Evolutionary conservation across 2,113 vertebrate genomes (phyloP).

Genomic region (Ailuropoda melanoleuca): DNA sequence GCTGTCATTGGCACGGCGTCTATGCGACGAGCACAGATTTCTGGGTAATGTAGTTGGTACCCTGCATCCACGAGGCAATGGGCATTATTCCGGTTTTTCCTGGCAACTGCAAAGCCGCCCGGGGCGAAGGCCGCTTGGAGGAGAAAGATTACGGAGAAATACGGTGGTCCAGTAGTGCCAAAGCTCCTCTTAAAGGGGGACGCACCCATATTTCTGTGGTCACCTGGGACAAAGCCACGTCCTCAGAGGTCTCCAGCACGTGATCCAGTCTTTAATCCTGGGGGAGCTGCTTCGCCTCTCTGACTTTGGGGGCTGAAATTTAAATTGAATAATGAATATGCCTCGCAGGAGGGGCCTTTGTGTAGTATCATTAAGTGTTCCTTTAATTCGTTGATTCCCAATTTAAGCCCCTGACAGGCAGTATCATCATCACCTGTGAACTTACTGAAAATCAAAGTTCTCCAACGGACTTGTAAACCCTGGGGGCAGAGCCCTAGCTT

Average conservation of each 20-base stretch:
- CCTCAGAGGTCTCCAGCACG: neutral
- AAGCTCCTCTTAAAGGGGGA: neutral
- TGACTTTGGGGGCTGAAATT: neutral
- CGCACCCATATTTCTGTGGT: neutral
- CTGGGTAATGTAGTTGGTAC: neutral
- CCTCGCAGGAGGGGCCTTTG: neutral
- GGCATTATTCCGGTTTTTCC: accelerated
- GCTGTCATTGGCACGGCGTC: accelerated
- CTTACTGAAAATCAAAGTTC: neutral
- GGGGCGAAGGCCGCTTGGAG: neutral
- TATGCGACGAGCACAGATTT: accelerated
- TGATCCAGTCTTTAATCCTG: neutral
- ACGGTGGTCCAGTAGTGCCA: accelerated
- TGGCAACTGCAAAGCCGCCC: accelerated
- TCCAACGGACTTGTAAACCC: neutral
- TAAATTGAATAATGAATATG: neutral
- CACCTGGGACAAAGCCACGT: neutral
- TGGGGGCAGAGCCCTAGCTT: neutral
- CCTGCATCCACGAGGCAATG: accelerated
- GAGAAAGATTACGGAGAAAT: accelerated
- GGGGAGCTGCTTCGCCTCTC: neutral
- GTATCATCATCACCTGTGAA: neutral
- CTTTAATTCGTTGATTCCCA: neutral
- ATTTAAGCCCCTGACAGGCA: neutral
- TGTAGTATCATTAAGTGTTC: neutral